Base-by-base conservation (phyloP, 2,888 invertebrate species). In the Trichogramma dendrolimi region DNA sequence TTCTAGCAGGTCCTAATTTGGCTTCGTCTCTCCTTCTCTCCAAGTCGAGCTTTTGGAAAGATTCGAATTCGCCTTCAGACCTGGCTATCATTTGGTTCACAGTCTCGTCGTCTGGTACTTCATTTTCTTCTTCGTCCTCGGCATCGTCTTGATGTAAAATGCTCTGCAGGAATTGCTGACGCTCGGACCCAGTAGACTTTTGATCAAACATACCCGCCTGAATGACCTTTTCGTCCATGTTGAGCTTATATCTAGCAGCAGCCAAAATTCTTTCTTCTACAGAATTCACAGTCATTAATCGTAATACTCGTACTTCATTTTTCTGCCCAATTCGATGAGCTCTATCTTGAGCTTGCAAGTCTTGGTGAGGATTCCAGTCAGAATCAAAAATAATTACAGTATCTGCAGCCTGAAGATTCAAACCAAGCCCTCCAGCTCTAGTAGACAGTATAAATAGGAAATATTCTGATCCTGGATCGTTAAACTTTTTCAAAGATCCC, bases 151-250 rank as follows among this genome's bases (percentile, higher is more conserved):
- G 94, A 79, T 93, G 93, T 58, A 99, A 83, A 74, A 99, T 95
- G 67, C 90, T 92, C 76, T 96, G 95, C 71, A 99, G 83, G 80
- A 99, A 96, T 80, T 96, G 94, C 74, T 95, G 93, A 59, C 99
- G 86, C 79, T 99, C 99, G 10, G 90, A 90, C 6, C 97, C 97
- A 0, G 99, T 99, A 0, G 97, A 98, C 78, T 98, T 97, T 78
- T 99, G 97, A 84, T 99, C 98, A 80, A 99, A 99, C 96, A 98
- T 99, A 78, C 99, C 99, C 48, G 99, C 99, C 80, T 99, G 98
- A 76, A 99, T 99, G 62, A 99, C 98, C 81, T 99, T 99, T 79
- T 98, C 98, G 79, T 99, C 99, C 88, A 99, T 97, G 79, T 99
- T 99, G 60, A 99, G 81, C 79, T 99, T 99, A 81, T 97, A 98